These are phyloP conservation scores for Ptilonorhynchus violaceus DNA, from an alignment of 2,113 vertebrate species.

Conservation along the genomic window DNA sequence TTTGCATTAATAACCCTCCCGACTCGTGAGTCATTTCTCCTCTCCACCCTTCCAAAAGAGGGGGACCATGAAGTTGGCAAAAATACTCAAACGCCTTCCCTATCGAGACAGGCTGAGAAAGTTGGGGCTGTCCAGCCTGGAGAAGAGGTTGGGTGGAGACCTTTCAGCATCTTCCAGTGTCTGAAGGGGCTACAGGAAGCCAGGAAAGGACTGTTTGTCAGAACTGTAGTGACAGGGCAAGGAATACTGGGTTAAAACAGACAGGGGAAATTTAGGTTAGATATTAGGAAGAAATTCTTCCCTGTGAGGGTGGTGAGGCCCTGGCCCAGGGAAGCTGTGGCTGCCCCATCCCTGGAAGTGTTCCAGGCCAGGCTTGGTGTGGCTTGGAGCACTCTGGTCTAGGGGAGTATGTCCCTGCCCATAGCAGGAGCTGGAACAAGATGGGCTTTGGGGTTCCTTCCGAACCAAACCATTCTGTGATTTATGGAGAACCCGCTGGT, in stretches of 20 bases:
- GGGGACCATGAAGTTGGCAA: neutral
- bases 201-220: rapidly evolving
- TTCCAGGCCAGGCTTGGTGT: neutral
- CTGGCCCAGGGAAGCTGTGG: neutral
- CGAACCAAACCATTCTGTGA: neutral
- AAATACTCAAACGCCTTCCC: neutral
- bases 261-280: neutral
- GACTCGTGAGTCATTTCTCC: neutral
- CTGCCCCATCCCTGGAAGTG: neutral
- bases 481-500: neutral
- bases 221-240: neutral
- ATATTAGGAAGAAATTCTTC: neutral
- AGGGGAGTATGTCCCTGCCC: neutral
- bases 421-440: too few species aligned
- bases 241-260: neutral
- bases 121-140: neutral
- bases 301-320: neutral
- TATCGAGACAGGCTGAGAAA: neutral
- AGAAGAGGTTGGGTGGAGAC: neutral
- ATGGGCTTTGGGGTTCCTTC: neutral
- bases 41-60: neutral
- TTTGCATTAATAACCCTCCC: neutral
- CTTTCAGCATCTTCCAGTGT: neutral
- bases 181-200: neutral
- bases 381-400: neutral